Conservation (phyloP, 2,113 vertebrate species). For the Catagonus wagneri region DNA sequence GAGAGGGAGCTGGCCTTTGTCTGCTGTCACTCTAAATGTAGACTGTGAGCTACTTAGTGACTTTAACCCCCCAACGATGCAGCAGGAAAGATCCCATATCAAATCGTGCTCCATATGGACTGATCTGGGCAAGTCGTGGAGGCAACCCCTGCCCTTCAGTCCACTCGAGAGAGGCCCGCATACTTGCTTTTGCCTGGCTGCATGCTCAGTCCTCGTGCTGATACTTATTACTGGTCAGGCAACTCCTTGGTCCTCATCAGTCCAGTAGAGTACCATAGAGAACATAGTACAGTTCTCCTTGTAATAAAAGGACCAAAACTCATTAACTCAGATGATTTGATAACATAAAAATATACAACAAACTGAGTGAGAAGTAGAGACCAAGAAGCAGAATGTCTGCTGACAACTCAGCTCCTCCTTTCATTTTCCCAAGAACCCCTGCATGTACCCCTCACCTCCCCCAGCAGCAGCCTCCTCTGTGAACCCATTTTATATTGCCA, state of each 20-base stretch:
- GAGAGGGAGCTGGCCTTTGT: neutral
- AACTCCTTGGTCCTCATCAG: neutral
- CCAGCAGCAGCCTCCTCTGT: neutral
- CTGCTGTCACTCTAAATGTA: neutral
- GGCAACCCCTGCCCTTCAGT: neutral
- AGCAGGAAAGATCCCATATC: too few species aligned
- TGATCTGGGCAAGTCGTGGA: neutral
- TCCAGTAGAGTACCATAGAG: neutral
- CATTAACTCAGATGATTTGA: neutral
- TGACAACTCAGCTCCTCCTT: neutral
- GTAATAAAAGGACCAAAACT: neutral
- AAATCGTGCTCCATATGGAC: neutral
- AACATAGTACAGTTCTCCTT: neutral
- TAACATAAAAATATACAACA: neutral
- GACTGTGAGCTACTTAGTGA: neutral
- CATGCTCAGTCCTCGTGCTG: neutral
- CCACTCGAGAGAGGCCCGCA: neutral
- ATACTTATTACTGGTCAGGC: neutral
- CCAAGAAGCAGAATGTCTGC: neutral
- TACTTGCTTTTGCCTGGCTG: neutral
- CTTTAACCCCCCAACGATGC: neutral
- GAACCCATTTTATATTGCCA: neutral
- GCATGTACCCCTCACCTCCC: neutral
- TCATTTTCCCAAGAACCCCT: neutral
- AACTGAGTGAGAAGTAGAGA: neutral